Evolutionary conservation across 2,797 vertebrate species (phyloP), one percentile per base, ranked within the genome.

Genomic region (Platyrinchus mystaceus): DNA sequence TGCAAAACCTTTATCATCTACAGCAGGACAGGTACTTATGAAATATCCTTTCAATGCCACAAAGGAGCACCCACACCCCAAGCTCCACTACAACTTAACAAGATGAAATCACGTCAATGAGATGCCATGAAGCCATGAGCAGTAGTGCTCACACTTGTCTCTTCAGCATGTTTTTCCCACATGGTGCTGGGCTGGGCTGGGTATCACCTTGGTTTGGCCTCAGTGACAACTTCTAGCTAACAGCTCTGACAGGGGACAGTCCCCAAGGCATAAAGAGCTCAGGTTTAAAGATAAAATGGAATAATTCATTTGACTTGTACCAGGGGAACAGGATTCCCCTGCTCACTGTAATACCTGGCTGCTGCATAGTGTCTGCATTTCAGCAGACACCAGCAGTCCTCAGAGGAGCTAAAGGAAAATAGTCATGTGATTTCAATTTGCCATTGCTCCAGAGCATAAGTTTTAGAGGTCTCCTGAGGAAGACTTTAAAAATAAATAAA

Each of bases 101-200:
- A 81, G 43, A 80, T 28, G 11, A 73, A 60, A 62, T 27, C 30
- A 50, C 27, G 27, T 6, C 30, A 18, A 39, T 32, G 68, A 66
- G 32, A 47, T 6, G 18, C 32, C 14, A 46, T 0, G 1, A 62
- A 79, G n/a, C 39, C 26, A 26, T 0, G 2, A 67, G 32, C 34
- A 79, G 63, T 26, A 44, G 18, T 34, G 53, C 34, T 80, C 2
- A 1, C 1, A 5, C n/a, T 68, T 32, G 46, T 12, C 49, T 64
- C 53, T 71, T 37, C 76, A 71, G 36, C 3, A 9, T 3, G 5
- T 9, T 76, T 70, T 49, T 7, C n/a, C 37, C 47, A 17, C 39
- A 5, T 39, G 14, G 17, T 30, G 53, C 36, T 63, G 43, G 21
- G 47, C 55, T 58, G 44, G 32, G 22, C 26, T 43, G 19, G 10